A percentile compares a stretch with the other conserved stretches of the same genome.
These are phyloP conservation scores for Neolamprologus ventralis DNA, from an alignment of 2,113 vertebrate genomes.

Conservation along the genomic window DNA sequence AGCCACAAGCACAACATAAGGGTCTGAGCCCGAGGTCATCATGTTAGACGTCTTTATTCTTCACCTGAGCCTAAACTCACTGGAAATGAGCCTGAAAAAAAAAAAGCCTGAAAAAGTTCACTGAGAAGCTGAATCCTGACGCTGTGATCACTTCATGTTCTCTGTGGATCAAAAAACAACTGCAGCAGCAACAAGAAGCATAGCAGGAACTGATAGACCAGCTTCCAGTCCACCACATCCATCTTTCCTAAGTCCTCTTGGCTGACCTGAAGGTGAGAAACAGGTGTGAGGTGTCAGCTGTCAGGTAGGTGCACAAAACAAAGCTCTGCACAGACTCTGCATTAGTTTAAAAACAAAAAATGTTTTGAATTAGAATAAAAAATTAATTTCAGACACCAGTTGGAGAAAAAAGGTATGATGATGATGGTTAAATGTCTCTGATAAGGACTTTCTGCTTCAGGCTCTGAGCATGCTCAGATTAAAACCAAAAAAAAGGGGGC, in stretches of 20 bases:
- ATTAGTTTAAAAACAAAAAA: background rate
- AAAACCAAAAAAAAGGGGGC: background rate
- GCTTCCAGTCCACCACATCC: background rate
- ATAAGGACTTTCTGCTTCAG: background rate
- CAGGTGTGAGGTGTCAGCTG: background rate
- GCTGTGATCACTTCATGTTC: too few species aligned
- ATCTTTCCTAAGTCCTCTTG: background rate
- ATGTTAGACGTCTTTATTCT: fast-evolving
- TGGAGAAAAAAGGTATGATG: background rate
- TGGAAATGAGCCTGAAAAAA: fast-evolving
- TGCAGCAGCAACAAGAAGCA: background rate
- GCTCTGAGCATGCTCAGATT: background rate
- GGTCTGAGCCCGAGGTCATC: background rate
- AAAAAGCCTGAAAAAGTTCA: too few species aligned
- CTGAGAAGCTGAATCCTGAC: too few species aligned
- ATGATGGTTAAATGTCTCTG: background rate
- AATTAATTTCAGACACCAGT: background rate
- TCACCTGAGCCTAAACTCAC: background rate
- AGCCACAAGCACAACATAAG: background rate
- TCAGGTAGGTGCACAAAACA: background rate
- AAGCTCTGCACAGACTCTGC: background rate
- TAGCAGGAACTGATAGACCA: background rate
- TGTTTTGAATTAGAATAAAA: background rate
- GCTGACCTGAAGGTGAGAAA: background rate
- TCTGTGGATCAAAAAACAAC: too few species aligned